These are phyloP conservation scores for Brevimyrus niger DNA, from an alignment of 2,113 vertebrate species.

Conservation along the genomic window DNA sequence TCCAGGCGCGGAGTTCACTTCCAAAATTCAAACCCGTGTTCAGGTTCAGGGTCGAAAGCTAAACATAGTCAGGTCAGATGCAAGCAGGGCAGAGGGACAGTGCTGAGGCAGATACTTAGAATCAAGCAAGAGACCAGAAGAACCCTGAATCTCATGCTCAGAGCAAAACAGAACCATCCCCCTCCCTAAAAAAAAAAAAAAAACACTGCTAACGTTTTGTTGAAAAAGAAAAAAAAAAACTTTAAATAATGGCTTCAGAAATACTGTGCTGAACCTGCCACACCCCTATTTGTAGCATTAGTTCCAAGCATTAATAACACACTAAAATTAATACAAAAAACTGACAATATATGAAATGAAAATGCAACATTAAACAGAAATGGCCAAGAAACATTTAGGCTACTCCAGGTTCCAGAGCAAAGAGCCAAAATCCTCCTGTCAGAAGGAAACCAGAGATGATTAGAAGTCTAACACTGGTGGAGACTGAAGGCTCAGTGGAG, in stretches of 20 bases:
- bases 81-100: not conserved
- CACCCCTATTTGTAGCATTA: not conserved
- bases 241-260: not conserved
- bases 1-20: not conserved
- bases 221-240: not conserved
- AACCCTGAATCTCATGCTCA: not conserved
- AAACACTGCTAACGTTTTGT: not conserved
- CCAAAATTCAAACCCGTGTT: not conserved
- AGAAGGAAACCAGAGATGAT: not conserved
- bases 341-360: not conserved
- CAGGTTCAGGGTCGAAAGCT: not conserved
- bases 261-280: not conserved
- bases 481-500: not conserved
- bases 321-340: not conserved
- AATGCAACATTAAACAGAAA: not conserved
- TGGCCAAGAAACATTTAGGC: not conserved
- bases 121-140: not conserved
- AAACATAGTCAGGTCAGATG: not conserved
- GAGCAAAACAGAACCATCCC: not conserved
- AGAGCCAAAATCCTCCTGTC: not conserved
- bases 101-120: not conserved
- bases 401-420: not conserved
- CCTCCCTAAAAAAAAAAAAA: not conserved
- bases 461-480: not conserved
- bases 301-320: not conserved